A percentile compares a stretch with the other conserved stretches of the same genome.
These are phyloP conservation scores for Catocala fraxini DNA, from an alignment of 2,888 invertebrate species.

Conservation along the genomic window DNA sequence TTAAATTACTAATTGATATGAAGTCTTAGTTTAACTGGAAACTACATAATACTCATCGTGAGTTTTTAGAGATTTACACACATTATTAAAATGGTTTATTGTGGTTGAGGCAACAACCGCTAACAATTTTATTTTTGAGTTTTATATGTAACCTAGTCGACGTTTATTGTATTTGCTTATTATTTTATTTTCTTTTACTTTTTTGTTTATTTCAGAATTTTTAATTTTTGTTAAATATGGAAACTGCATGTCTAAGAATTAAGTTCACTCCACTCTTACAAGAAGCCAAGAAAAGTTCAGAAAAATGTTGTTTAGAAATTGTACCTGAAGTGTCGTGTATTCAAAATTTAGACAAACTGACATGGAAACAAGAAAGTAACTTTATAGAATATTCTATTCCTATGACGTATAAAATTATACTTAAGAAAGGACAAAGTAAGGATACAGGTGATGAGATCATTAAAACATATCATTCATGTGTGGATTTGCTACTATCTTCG, in stretches of 20 bases:
- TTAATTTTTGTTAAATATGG: conserved; percentile 58
- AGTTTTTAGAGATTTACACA: too few relatives aligned
- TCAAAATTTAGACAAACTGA: conserved; percentile 71
- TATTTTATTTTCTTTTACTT: conserved; percentile 19
- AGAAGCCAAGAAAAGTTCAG: conserved; percentile 54
- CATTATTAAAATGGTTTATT: too few relatives aligned
- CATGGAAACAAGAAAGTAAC: conserved; percentile 65
- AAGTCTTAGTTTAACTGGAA: too few relatives aligned
- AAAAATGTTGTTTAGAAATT: conserved; percentile 74
- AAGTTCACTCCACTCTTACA: conserved; percentile 72
- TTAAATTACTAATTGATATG: too few relatives aligned
- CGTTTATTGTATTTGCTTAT: too few relatives aligned
- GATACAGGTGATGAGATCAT: conserved; percentile 32
- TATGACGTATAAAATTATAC: conserved; percentile 73
- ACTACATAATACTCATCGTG: too few relatives aligned
- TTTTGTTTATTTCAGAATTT: conserved; percentile 34
- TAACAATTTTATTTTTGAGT: too few relatives aligned
- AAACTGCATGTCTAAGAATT: conserved; percentile 66
- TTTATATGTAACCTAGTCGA: too few relatives aligned
- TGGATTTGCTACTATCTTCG: conserved; percentile 64
- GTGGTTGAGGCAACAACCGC: too few relatives aligned
- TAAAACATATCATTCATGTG: conserved; percentile 77
- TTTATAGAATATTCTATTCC: conserved; percentile 73
- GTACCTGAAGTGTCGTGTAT: conserved; percentile 70
- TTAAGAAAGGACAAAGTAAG: conserved; percentile 57